These are phyloP conservation scores for Ladona fulva DNA, from an alignment of 1,140 invertebrate genomes.

Conservation along the genomic window DNA sequence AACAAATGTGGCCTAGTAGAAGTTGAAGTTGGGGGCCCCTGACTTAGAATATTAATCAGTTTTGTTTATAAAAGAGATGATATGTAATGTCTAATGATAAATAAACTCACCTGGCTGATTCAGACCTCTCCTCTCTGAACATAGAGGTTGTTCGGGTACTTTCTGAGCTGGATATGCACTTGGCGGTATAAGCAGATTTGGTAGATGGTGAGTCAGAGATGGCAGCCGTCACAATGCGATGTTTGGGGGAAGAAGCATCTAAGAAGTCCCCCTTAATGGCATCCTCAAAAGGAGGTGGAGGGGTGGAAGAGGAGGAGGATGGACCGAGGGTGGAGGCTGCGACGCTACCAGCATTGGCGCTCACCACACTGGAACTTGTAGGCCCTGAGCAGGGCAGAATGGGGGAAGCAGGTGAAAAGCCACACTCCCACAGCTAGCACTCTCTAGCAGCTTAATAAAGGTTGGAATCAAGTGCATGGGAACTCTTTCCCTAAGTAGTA, in stretches of 20 bases:
- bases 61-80: no score
- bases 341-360: constrained; percentile 4
- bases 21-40: no score
- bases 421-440: no score
- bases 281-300: constrained; percentile 80
- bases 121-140: constrained; percentile 26
- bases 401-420: no score
- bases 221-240: constrained; percentile 36
- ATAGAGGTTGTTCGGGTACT: constrained; percentile 34
- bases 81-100: no score
- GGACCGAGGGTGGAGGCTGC: constrained; percentile 12
- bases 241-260: constrained; percentile 32
- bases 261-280: constrained; percentile 27
- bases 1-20: no score
- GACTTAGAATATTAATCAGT: no score
- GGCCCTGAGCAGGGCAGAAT: neutral
- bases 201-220: constrained; percentile 30
- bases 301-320: constrained; percentile 68
- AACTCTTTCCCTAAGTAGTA: no score
- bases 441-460: no score
- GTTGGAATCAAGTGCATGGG: no score
- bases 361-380: neutral
- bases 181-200: constrained; percentile 31
- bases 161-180: constrained; percentile 34
- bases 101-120: constrained; percentile 35